Percentiles rank a stretch among this genome's conserved stretches.
These are phyloP conservation scores for Notodonta dromedarius DNA, from an alignment of 2,888 invertebrate species.

Conservation along the genomic window DNA sequence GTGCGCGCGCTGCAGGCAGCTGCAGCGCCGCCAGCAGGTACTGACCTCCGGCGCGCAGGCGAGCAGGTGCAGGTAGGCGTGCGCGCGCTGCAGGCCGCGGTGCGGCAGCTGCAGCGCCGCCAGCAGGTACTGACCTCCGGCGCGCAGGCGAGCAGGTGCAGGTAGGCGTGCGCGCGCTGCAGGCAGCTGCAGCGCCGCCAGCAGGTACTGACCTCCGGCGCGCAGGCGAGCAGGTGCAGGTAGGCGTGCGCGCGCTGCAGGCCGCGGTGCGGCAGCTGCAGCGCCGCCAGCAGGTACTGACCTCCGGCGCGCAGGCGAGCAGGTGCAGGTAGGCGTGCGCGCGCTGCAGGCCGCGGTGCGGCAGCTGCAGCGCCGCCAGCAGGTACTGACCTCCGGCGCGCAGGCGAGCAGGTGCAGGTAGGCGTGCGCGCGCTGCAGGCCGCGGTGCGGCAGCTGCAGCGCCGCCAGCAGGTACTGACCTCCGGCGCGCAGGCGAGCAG, in stretches of 20 bases:
- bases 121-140: too few species aligned
- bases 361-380: slow-evolving; percentile 67
- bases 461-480: too few species aligned
- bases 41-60: slow-evolving; percentile 93
- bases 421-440: slow-evolving; percentile 93
- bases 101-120: slow-evolving; percentile 70
- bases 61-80: slow-evolving; percentile 94
- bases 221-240: slow-evolving; percentile 92
- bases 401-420: slow-evolving; percentile 94
- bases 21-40: too few species aligned
- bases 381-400: slow-evolving; percentile 93
- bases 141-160: slow-evolving; percentile 91
- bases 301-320: slow-evolving; percentile 92
- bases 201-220: slow-evolving; percentile 95
- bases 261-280: slow-evolving; percentile 67
- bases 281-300: too few species aligned
- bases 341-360: slow-evolving; percentile 88
- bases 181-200: slow-evolving; percentile 83
- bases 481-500: slow-evolving; percentile 92
- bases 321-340: slow-evolving; percentile 95
- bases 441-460: slow-evolving; percentile 68
- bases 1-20: slow-evolving; percentile 92
- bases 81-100: slow-evolving; percentile 90
- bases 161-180: slow-evolving; percentile 95
- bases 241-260: slow-evolving; percentile 95